Base-by-base conservation (phyloP, 2,797 vertebrate species). In the Bucorvus abyssinicus region DNA sequence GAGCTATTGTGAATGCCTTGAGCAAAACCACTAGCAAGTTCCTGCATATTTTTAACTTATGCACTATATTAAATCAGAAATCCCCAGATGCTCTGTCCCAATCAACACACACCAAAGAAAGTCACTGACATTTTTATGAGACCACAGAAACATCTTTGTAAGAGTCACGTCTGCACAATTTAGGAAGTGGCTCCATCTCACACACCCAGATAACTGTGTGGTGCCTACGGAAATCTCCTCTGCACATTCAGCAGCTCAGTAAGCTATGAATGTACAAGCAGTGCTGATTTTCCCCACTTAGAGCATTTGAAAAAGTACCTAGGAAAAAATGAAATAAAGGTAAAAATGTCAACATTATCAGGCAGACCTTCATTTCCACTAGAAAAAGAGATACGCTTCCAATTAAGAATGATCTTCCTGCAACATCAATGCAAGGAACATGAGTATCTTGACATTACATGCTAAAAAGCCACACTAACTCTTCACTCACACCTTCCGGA, bases 371-470 rank as follows among this genome's bases (percentile, higher is more conserved):
- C 27, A 22, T 83, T 74, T 78, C 60, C 32, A 49, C 55, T 32
- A 65, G 47, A 40, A 40, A 68, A 70, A 30, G 3, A 76, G 8
- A 52, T 3, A 47, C 5, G 29, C 7, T 71, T 70, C 1, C 2
- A 81, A 91, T 64, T 55, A 55, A 53, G 20, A 84, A 68, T 7
- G 5, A 7, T 40, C 19, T 32, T 77, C 44, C 59, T 14, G 4
- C 24, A 65, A 24, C 13, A 47, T 22, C 42, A 59, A 4, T 7
- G 27, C 9, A n/a, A 57, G 52, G 23, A 90, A 42, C 23, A 17
- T 0, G 0, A 47, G 11, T 5, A 63, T 13, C 26, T 15, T 40
- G 47, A 27, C 0, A 0, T 29, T 18, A 53, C 1, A 4, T 30
- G n/a, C 36, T 30, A 22, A 34, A 78, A 76, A 67, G 59, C 11